Evolutionary conservation across 2,888 invertebrate genomes (phyloP), one percentile per base, ranked within the genome.

Genomic region (Scrobipalpa atriplicella): DNA sequence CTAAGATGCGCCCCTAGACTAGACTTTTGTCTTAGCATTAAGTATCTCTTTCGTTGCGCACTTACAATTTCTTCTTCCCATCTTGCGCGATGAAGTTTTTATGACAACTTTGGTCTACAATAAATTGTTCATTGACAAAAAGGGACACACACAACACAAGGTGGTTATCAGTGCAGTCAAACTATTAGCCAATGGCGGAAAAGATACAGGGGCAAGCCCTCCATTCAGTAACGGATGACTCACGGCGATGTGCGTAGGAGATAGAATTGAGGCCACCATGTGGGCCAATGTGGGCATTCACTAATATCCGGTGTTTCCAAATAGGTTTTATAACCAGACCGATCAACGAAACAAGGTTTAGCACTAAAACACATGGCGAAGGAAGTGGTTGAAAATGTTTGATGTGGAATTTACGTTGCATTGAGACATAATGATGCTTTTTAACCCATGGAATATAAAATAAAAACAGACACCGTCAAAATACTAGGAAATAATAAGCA

Each of bases 171-270:
- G 38, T 38, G 16, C 36, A 38, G 67, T 63, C 69, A n/a, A n/a
- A n/a, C 67, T 72, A 72, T 83, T 79, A 76, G 72, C 77, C 80
- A 81, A 84, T 69, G 71, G 70, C 78, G 76, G 80, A 77, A 75
- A 74, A 77, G 72, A 71, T 73, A 74, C 75, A 77, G 81, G 80
- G 84, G 83, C 82, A 79, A 81, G 76, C 82, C 83, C 79, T 75
- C 75, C 75, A 77, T 83, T 81, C 64, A 65, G 80, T 79, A 78
- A 78, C 70, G 78, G 77, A 77, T 86, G 85, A 86, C 82, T 86
- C 84, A 86, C 78, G 72, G 72, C 70, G 74, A 76, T 71, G 77
- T 72, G 75, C 76, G 81, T 75, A 81, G 81, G 80, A 77, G 77
- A 77, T 80, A 71, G 71, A 56, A 75, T 79, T 78, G 80, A 83